Conservation (phyloP, 2,888 invertebrate genomes). For the Drosophila mulleri region DNA sequence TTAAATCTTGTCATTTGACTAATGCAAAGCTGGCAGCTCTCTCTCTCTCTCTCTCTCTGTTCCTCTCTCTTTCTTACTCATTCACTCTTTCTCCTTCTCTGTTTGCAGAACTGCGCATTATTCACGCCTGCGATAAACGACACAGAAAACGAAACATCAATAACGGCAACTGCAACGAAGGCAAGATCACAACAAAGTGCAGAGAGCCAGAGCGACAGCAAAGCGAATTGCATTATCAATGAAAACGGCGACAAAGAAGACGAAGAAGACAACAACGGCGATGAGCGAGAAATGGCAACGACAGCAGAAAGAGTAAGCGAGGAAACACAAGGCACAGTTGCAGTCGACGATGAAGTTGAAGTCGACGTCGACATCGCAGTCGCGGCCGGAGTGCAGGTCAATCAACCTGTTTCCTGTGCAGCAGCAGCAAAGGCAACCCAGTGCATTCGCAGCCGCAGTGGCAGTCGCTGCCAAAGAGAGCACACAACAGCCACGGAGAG, state of each 20-base stretch:
- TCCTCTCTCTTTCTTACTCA: slow-evolving; percentile 3
- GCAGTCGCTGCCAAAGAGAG: slow-evolving; percentile 27
- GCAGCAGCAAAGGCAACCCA: slow-evolving; percentile 22
- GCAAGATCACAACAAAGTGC: slow-evolving; percentile 80
- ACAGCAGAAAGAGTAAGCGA: slow-evolving; percentile 44
- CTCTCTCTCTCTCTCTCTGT: slow-evolving; percentile 14
- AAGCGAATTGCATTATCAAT: slow-evolving; percentile 75
- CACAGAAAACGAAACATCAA: slow-evolving; percentile 42
- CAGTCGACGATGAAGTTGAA: slow-evolving; percentile 21
- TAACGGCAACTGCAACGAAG: slow-evolving; percentile 55
- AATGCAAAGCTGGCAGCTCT: slow-evolving; percentile 47
- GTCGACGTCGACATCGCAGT: slow-evolving; percentile 8
- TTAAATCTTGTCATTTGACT: slow-evolving; percentile 66
- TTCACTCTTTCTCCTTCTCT: slow-evolving; percentile 4
- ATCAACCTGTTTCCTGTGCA: slow-evolving; percentile 81
- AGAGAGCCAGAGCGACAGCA: slow-evolving; percentile 58
- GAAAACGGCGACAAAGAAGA: slow-evolving; percentile 51
- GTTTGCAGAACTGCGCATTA: slow-evolving; percentile 65
- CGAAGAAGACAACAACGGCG: slow-evolving; percentile 28
- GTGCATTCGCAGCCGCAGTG: slow-evolving; percentile 26
- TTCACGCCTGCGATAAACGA: slow-evolving; percentile 57
- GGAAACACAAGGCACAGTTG: slow-evolving; percentile 39
- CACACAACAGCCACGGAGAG: slow-evolving; percentile 10
- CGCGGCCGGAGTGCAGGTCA: slow-evolving; percentile 74
- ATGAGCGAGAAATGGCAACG: slow-evolving; percentile 42